Evolutionary conservation across 2,113 vertebrate genomes (phyloP).

Genomic region (Prunella fulvescens): DNA sequence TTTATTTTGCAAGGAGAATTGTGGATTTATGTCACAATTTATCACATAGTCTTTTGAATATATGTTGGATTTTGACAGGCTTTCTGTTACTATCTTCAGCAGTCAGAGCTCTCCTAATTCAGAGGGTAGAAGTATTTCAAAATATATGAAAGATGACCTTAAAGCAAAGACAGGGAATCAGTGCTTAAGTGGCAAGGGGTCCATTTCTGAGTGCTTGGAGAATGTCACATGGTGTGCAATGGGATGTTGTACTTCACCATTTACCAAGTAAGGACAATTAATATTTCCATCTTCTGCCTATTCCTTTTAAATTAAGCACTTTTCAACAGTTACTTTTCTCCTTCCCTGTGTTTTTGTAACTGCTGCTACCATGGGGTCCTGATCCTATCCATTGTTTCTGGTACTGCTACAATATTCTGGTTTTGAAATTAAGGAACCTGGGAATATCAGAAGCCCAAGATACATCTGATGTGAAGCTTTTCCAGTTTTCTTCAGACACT

Average conservation of each 20-base stretch:
- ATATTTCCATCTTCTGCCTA: not conserved
- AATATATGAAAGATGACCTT: not conserved
- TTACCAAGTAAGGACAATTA: not conserved
- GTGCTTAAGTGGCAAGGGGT: not conserved
- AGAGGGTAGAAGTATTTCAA: not conserved
- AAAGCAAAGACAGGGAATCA: not conserved
- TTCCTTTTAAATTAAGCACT: not conserved
- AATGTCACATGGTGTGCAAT: not conserved
- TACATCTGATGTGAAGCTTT: not conserved
- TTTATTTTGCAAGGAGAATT: not conserved
- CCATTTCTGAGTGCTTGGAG: not conserved
- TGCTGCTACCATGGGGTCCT: not conserved
- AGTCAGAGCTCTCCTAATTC: not conserved
- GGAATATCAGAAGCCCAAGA: not conserved
- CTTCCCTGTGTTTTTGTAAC: not conserved
- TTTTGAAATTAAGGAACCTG: not conserved
- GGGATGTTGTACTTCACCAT: not conserved
- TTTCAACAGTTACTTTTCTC: not conserved
- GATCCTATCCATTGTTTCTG: not conserved
- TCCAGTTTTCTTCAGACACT: not conserved
- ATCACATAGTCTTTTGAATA: not conserved
- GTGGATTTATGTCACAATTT: not conserved
- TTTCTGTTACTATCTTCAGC: not conserved
- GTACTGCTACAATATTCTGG: not conserved
- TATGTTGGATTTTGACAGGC: not conserved